These are phyloP conservation scores for Trachelus iudaicus DNA, from an alignment of 2,888 invertebrate genomes.

Conservation along the genomic window DNA sequence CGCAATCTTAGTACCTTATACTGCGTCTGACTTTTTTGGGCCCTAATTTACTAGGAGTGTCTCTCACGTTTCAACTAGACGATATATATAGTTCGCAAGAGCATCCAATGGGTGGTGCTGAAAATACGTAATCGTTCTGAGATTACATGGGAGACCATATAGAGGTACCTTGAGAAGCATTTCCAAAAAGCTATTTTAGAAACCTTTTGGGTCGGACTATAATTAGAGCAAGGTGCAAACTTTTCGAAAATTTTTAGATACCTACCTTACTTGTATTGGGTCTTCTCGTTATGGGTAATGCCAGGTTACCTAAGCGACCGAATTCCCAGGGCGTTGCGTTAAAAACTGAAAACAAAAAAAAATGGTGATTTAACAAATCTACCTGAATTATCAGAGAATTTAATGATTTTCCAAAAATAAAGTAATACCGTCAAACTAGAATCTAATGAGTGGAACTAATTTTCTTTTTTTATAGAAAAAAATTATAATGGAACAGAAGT, in stretches of 20 bases:
- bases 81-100: not conserved
- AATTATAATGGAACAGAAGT: constrained; percentile 24
- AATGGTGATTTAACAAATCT: not conserved
- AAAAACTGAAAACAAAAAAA: not conserved
- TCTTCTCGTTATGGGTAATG: constrained; percentile 40
- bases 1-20: not conserved
- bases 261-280: constrained; percentile 6
- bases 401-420: not conserved
- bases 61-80: not conserved
- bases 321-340: not conserved
- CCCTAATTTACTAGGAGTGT: not conserved
- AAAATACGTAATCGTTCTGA: constrained; percentile 44
- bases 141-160: constrained; percentile 50
- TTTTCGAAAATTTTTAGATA: constrained; percentile 46
- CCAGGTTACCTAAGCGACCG: constrained; percentile 36
- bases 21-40: not conserved
- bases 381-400: not conserved
- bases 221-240: constrained; percentile 61
- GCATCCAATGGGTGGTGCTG: constrained; percentile 12
- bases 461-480: not conserved
- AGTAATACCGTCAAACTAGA: not conserved
- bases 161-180: constrained; percentile 31
- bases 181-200: not conserved
- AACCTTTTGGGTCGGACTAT: constrained; percentile 21
- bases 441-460: not conserved